Evolutionary conservation across 1,140 invertebrate genomes (phyloP), one percentile per base, ranked within the genome.

Genomic region (Cataglyphis hispanica): DNA sequence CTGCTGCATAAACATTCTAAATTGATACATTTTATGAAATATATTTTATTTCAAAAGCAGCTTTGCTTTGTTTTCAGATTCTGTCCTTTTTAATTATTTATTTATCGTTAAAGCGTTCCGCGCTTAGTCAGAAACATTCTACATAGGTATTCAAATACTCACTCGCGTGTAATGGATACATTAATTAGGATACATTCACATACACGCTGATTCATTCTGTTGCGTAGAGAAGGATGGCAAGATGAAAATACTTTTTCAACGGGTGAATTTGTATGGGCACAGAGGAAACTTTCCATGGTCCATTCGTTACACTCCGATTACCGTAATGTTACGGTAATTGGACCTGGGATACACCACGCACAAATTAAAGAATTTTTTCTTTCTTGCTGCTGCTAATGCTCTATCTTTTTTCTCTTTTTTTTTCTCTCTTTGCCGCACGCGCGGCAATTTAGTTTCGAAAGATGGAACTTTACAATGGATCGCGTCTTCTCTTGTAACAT

Each of bases 371-470:
- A 58, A 58, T 84, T 87, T 63, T 66, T 67, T 77, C 25, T 19
- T 16, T 22, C 40, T 58, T 25, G 16, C 0, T 5, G n/a, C 56
- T 22, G n/a, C 43, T 58, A 27, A 46, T 69, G 0, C 2, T 40
- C 4, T 11, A 31, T 37, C 31, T 1, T 2, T 8, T 22, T 31
- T 16, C 46, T 7, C 43, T 6, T 34, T 46, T 72, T 75, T 34
- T 31, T 34, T 43, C 50, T 61, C 56, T 61, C 70, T 40, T 25
- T 43, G 58, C 43, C 27, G 43, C 58, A 60, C 58, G 58, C 58
- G 46, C 16, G 43, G 75, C 40, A 80, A 87, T 90, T 90, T 88
- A 90, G 76, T 77, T 84, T 77, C 76, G 40, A 27, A 50, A 69
- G 64, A 50, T 46, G 70, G 40, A 88, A 88, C 83, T 89, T 86